A percentile compares a stretch with the other conserved stretches of the same genome.
phyloP scores from a whole-genome alignment of 2,113 vertebrate genomes.

The Petrocephalus microphthalmus region DNA sequence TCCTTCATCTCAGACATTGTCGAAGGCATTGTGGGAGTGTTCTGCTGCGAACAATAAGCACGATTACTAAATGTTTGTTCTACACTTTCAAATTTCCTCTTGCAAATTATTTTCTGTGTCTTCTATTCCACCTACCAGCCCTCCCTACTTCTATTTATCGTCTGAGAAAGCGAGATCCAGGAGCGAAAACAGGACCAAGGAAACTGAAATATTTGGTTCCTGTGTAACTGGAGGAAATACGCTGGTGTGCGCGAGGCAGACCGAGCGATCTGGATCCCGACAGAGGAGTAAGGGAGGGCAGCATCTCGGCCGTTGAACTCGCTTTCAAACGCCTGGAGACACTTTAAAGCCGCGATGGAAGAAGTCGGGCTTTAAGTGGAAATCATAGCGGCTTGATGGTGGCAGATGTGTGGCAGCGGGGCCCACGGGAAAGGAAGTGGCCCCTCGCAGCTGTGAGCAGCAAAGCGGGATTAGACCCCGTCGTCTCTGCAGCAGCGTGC shows the following conservation, averaged over 20 bases:
- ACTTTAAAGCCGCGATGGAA: conserved; percentile 5
- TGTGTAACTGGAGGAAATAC: conserved; percentile 14
- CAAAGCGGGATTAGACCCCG: background rate
- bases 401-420: conserved; percentile 3
- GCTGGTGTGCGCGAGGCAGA: background rate
- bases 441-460: conserved; percentile 10
- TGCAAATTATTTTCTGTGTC: conserved; percentile 6
- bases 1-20: background rate
- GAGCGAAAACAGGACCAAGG: background rate
- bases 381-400: conserved; percentile 10
- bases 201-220: conserved; percentile 15
- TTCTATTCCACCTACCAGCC: background rate
- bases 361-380: conserved; percentile 23
- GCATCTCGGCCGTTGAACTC: background rate
- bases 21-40: background rate
- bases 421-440: background rate
- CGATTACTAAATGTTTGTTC: conserved; percentile 9
- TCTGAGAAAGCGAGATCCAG: background rate
- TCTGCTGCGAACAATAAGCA: background rate
- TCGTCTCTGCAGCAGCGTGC: no score
- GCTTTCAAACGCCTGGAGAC: conserved; percentile 14
- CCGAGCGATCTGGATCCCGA: background rate
- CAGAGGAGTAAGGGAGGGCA: background rate
- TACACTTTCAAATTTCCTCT: conserved; percentile 3
- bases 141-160: background rate